Percentiles rank a stretch among this genome's conserved stretches.
phyloP scores from a whole-genome alignment of 2,888 invertebrate species.

The Heterodera filipjevi region DNA sequence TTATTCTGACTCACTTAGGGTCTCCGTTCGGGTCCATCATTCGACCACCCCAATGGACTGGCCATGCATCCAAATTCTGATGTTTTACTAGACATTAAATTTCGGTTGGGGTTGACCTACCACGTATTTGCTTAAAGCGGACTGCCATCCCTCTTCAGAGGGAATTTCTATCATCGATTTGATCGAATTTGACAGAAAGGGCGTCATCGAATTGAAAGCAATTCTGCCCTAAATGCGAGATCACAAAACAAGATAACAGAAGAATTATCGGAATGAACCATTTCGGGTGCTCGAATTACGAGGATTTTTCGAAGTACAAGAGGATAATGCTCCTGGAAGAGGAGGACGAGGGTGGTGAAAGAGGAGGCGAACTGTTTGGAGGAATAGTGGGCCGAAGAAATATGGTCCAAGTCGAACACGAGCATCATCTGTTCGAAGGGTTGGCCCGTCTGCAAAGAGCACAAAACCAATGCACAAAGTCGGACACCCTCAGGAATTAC shows the following conservation, averaged over 20 bases:
- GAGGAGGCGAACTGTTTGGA: constrained; percentile 64
- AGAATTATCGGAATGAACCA: constrained; percentile 50
- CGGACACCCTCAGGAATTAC: constrained; percentile 36
- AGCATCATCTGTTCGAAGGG: constrained; percentile 65
- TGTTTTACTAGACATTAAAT: no score
- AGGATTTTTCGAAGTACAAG: constrained; percentile 62
- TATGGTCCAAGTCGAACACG: constrained; percentile 64
- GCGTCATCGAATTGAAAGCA: constrained; percentile 62
- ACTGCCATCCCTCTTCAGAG: constrained; percentile 61
- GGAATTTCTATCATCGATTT: constrained; percentile 63
- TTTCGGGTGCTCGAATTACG: constrained; percentile 64
- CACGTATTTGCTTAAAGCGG: constrained; percentile 58
- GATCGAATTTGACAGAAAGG: constrained; percentile 59
- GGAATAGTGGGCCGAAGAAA: constrained; percentile 61
- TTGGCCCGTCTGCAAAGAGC: constrained; percentile 49
- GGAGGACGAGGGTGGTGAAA: constrained; percentile 63
- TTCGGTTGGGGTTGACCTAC: constrained; percentile 61
- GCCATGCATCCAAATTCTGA: constrained; percentile 57
- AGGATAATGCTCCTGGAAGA: constrained; percentile 65
- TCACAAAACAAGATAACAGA: not conserved
- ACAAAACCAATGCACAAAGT: not conserved
- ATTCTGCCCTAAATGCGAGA: constrained; percentile 30
- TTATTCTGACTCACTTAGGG: constrained; percentile 38
- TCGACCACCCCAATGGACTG: constrained; percentile 62
- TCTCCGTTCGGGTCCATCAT: constrained; percentile 50